These are phyloP conservation scores for Paraplagusia blochii DNA, from an alignment of 2,113 vertebrate genomes.

Conservation along the genomic window DNA sequence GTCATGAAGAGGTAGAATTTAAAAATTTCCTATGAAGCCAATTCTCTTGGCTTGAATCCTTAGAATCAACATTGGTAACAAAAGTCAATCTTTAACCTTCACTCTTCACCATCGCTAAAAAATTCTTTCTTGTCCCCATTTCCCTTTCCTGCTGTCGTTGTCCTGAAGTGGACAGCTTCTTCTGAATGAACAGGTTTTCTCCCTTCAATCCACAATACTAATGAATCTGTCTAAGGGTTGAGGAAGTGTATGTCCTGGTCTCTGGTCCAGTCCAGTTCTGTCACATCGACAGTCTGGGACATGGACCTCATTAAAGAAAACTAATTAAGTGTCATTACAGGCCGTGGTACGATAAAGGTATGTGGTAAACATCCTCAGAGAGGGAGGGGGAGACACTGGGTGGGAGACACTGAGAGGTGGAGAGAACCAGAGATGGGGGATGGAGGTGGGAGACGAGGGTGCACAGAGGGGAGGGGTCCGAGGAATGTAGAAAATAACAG, in stretches of 20 bases:
- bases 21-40: no score
- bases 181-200: no score
- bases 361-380: conserved; percentile 63
- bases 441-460: conserved; percentile 6
- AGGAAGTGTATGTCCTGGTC: not conserved
- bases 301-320: conserved; percentile 42
- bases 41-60: no score
- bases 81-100: no score
- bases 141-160: no score
- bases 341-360: conserved; percentile 44
- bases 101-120: no score
- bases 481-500: not conserved
- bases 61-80: no score
- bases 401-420: conserved; percentile 14
- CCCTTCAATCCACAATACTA: no score
- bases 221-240: not conserved
- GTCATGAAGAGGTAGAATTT: no score
- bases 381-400: conserved; percentile 10
- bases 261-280: not conserved
- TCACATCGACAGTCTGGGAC: conserved; percentile 3
- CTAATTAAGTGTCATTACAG: conserved; percentile 71
- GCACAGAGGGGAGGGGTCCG: conserved; percentile 35
- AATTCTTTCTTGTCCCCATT: no score
- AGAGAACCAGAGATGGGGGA: conserved; percentile 7
- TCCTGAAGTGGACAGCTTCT: no score